These are phyloP conservation scores for Drosophila takahashii DNA, from an alignment of 1,140 invertebrate species.

Conservation along the genomic window DNA sequence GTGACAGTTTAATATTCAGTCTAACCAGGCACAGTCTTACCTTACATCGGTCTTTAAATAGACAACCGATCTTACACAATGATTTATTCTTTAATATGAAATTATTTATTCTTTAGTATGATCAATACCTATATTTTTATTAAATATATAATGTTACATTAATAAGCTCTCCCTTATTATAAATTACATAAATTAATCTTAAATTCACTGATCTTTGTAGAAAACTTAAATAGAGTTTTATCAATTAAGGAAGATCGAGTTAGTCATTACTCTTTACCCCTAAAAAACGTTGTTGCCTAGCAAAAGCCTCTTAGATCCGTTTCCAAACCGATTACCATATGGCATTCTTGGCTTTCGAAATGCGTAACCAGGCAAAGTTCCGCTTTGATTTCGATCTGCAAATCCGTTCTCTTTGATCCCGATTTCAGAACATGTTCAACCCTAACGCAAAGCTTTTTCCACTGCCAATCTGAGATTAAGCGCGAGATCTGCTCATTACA, in stretches of 20 bases:
- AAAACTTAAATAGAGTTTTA: no score
- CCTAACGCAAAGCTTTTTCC: conserved; percentile 10
- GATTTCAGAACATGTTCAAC: not conserved
- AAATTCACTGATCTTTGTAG: no score
- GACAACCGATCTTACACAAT: no score
- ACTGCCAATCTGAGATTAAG: conserved; percentile 15
- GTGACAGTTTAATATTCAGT: not conserved
- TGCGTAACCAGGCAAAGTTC: conserved; percentile 4
- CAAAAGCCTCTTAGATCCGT: not conserved
- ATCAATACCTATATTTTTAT: no score
- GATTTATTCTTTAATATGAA: no score
- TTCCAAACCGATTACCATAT: conserved; percentile 1
- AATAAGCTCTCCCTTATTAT: no score
- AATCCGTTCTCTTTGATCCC: conserved; percentile 14
- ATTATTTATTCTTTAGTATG: no score
- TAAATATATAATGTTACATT: no score
- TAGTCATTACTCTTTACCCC: not conserved
- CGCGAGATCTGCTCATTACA: conserved; percentile 12
- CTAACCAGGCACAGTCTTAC: not conserved
- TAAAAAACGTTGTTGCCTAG: not conserved
- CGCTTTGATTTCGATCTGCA: conserved; percentile 13
- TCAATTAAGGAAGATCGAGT: not conserved
- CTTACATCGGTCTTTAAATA: no score
- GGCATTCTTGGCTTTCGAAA: not conserved
- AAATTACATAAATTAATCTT: no score